These are phyloP conservation scores for Odobenus rosmarus DNA, from an alignment of 2,113 vertebrate genomes.

Conservation along the genomic window DNA sequence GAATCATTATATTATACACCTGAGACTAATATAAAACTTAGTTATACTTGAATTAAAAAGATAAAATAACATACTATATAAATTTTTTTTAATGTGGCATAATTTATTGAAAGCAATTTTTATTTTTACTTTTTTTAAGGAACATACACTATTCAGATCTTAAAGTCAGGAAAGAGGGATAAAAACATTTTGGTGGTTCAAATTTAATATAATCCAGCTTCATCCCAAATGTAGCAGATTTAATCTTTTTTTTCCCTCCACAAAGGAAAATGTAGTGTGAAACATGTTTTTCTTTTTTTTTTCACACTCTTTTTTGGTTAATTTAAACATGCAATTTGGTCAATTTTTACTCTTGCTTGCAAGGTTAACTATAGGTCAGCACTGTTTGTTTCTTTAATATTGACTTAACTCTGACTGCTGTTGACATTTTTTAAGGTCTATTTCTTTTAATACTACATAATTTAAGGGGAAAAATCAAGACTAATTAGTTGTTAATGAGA, in stretches of 20 bases:
- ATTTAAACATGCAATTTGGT: constrained; percentile 81
- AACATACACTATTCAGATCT: neutral
- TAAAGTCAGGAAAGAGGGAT: constrained; percentile 45
- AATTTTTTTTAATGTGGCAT: constrained; percentile 35
- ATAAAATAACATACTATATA: neutral
- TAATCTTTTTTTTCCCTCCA: neutral
- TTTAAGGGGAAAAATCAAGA: constrained; percentile 83
- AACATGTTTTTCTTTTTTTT: constrained; percentile 9
- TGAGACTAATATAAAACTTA: neutral
- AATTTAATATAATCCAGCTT: neutral
- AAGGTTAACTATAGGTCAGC: constrained; percentile 88
- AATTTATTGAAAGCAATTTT: constrained; percentile 4
- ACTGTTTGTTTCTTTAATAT: constrained; percentile 87
- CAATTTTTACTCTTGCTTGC: constrained; percentile 86
- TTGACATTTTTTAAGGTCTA: constrained; percentile 84
- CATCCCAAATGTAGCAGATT: neutral
- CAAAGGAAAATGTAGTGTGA: neutral
- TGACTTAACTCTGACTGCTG: constrained; percentile 83
- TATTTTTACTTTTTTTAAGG: neutral
- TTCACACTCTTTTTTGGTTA: constrained; percentile 44
- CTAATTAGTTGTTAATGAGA: constrained; percentile 93
- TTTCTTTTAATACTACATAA: constrained; percentile 86
- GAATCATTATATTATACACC: neutral
- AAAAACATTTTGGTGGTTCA: neutral
- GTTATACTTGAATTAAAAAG: neutral